These are phyloP conservation scores for Clarias laeviceps DNA, from an alignment of 2,797 vertebrate genomes.

Conservation along the genomic window DNA sequence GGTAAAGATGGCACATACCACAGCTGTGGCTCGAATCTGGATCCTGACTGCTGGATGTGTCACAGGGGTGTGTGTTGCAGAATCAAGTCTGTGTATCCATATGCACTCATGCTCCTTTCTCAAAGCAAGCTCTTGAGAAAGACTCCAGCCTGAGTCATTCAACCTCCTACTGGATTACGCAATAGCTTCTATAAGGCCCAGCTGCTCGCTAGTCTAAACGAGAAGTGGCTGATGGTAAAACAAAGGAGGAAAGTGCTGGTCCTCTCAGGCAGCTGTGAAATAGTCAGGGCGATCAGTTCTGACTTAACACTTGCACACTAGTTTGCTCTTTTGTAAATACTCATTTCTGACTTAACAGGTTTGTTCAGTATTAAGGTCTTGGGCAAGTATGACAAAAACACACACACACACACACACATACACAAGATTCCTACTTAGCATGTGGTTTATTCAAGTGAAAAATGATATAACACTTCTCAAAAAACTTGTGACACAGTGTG, in stretches of 20 bases:
- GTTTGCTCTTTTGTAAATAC: slow-evolving; percentile 4
- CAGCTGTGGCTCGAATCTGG: slow-evolving; percentile 28
- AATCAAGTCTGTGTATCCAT: not conserved
- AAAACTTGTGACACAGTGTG: not conserved
- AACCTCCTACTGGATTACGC: not conserved
- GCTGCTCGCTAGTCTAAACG: not conserved
- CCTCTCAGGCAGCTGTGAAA: slow-evolving; percentile 17
- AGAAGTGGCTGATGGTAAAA: not conserved
- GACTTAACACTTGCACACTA: slow-evolving; percentile 2
- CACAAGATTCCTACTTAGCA: not conserved
- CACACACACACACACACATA: not conserved
- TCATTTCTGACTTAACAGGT: not conserved
- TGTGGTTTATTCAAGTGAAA: not conserved
- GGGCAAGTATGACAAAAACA: not conserved
- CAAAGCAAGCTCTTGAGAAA: not conserved
- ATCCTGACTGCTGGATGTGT: slow-evolving; percentile 14
- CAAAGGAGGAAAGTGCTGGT: not conserved
- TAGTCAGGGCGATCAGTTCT: not conserved
- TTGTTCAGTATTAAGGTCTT: not conserved
- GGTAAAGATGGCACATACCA: slow-evolving; percentile 21
- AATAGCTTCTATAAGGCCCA: slow-evolving; percentile 44
- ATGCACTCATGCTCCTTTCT: not conserved
- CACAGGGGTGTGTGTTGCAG: not conserved
- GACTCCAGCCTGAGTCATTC: not conserved
- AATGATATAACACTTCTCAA: not conserved